Base-by-base conservation (phyloP, 2,113 vertebrate species). In the Phoxinus phoxinus region DNA sequence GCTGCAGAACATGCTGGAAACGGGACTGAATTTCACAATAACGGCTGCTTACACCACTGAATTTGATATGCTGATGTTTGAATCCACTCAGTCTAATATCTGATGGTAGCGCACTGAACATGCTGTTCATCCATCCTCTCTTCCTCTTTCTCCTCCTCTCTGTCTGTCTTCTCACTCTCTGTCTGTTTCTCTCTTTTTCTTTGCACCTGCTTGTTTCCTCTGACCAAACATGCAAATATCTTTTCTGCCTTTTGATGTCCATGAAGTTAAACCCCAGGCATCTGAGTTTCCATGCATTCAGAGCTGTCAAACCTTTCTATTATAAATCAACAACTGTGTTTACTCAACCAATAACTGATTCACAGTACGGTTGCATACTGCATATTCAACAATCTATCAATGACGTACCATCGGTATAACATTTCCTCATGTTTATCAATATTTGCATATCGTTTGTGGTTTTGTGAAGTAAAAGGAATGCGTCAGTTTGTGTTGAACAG, bases 1-100 rank as follows among this genome's bases (percentile, higher is more conserved):
- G 6, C n/a, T 63, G 13, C 78, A 48, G 83, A 90, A 87, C 46
- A 53, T 86, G 46, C 85, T 65, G n/a, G 85, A 6, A 87, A 84
- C 58, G 27, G 46, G 48, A 56, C 58, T 48, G 63, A 72, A 48
- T 89, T 92, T 88, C 81, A 32, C 30, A 17, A 23, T 46, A 63
- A 32, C 9, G 67, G 7, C 71, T 86, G 91, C 91, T 92, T 91
- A 91, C 3, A 9, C n/a, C 13, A 15, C 76, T 86, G 88, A 93
- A 94, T 92, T 25, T 88, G 91, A 94, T 92, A 81, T 6, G 81
- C 78, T 81, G 88, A 79, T 61, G 84, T 88, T 88, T 27, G 25
- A 73, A 72, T 77, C 37, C 51, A 41, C 72, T 80, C 61, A 59
- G 53, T 41, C 59, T 19, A 17, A 71, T 86, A 88, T 89, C 83